Conservation (phyloP, 2,888 invertebrate species). For the Mechanitis messenoides region DNA sequence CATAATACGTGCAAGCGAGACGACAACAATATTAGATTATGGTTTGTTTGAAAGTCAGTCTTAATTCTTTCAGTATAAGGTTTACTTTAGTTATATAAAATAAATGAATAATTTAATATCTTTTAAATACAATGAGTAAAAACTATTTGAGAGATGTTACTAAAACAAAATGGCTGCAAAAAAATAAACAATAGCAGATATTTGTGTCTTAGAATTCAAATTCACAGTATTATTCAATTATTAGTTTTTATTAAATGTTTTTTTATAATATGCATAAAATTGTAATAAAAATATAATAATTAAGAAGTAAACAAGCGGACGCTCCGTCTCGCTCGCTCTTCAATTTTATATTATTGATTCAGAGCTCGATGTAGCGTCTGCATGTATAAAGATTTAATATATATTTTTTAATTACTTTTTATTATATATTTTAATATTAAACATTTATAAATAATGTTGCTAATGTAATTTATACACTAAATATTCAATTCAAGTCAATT, state of each 20-base stretch:
- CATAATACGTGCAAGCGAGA: constrained; percentile 20
- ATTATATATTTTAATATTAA: neutral
- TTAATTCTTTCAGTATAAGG: neutral
- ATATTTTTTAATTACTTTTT: neutral
- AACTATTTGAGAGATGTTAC: constrained; percentile 1
- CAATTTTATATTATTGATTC: constrained; percentile 73
- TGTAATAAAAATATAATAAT: too few relatives aligned
- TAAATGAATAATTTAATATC: constrained; percentile 2
- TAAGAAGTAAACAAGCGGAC: too few relatives aligned
- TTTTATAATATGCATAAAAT: too few relatives aligned
- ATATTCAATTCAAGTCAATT: too few relatives aligned
- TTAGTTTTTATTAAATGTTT: too few relatives aligned
- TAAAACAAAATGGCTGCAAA: constrained; percentile 3
- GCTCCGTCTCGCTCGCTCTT: constrained; percentile 38
- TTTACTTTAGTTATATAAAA: neutral
- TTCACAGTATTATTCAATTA: too few relatives aligned
- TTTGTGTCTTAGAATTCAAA: too few relatives aligned
- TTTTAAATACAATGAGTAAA: constrained; percentile 5
- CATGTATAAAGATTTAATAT: constrained; percentile 17
- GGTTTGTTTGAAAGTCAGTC: neutral
- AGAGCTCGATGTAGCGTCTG: constrained; percentile 51
- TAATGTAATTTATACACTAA: too few relatives aligned
- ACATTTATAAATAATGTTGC: too few relatives aligned
- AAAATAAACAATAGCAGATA: too few relatives aligned
- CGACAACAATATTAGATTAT: constrained; percentile 1